Conservation (phyloP, 1,140 invertebrate species). For the Drosophila burlai region DNA sequence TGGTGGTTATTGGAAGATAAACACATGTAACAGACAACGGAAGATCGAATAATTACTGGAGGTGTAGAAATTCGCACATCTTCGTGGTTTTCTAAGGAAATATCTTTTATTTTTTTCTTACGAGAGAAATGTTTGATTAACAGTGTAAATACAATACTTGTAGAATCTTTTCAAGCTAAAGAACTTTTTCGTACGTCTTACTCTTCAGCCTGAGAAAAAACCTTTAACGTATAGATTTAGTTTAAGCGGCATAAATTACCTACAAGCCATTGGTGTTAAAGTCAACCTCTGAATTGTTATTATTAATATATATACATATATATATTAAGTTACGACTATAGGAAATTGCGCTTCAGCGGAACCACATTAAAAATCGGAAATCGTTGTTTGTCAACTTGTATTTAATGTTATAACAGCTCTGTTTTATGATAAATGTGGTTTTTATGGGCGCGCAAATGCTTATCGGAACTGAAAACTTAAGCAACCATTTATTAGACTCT, state of each 20-base stretch:
- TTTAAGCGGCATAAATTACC: background rate
- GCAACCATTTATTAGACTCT: background rate
- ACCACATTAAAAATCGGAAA: slow-evolving; percentile 3
- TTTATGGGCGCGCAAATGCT: background rate
- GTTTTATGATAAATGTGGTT: background rate
- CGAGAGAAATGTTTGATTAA: background rate
- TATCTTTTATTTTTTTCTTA: background rate
- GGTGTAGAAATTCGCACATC: background rate
- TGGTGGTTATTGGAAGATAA: background rate
- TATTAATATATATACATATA: background rate
- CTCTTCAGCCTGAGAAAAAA: too few species aligned
- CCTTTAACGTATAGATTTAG: background rate
- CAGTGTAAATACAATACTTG: background rate
- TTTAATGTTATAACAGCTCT: slow-evolving; percentile 1
- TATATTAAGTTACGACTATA: background rate
- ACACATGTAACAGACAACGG: background rate
- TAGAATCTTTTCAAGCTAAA: background rate
- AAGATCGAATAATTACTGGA: background rate
- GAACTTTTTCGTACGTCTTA: background rate
- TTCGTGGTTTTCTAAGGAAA: background rate
- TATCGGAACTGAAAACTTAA: background rate
- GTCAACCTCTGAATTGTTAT: background rate
- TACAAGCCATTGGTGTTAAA: background rate
- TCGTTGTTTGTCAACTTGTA: background rate
- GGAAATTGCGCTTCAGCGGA: slow-evolving; percentile 2